Base-by-base conservation (phyloP, 2,113 vertebrate genomes). In the Hippocampus zosterae region DNA sequence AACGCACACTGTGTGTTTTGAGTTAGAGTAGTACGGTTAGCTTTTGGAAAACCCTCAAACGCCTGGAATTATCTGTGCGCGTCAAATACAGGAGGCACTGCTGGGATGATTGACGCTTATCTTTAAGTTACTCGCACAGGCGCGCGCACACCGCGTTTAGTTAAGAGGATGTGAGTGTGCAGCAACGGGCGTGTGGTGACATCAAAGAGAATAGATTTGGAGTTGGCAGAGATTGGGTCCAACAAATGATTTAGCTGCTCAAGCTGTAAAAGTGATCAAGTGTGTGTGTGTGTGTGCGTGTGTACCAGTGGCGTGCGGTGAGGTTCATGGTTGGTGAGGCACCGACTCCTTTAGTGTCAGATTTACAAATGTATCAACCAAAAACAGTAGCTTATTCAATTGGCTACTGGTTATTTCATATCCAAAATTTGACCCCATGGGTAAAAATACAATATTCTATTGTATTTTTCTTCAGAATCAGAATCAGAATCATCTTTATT, bases 61-160 rank as follows among this genome's bases (percentile, higher is more conserved):
- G 19, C 29, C 61, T n/a, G 29, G 37, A 63, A 21, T 63, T 33
- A 63, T 63, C 41, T 10, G 18, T 41, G 29, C 27, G 55, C 61
- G 16, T 21, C 29, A 63, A 63, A 18, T 63, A 40, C 41, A 21
- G 61, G 33, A 63, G 61, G 33, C 33, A 63, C 61, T 29, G 61
- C 61, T 41, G 33, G 61, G 61, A 63, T 21, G 61, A 63, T 63
- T 63, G 19, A 40, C 29, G 33, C 61, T 57, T 57, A 57, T 23
- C 61, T 19, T 33, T 18, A 1, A 10, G 61, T 19, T 19, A 63
- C 16, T 33, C 29, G 2, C 27, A 41, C 33, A 33, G 42, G 42
- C 42, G 42, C 19, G 42, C 42, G 4, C 19, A 27, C 16, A 29
- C 59, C 18, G 27, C 59, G 5, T 19, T 16, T 33, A 41, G 21